These are phyloP conservation scores for Crocidura indochinensis DNA, from an alignment of 2,797 vertebrate genomes.

Conservation along the genomic window DNA sequence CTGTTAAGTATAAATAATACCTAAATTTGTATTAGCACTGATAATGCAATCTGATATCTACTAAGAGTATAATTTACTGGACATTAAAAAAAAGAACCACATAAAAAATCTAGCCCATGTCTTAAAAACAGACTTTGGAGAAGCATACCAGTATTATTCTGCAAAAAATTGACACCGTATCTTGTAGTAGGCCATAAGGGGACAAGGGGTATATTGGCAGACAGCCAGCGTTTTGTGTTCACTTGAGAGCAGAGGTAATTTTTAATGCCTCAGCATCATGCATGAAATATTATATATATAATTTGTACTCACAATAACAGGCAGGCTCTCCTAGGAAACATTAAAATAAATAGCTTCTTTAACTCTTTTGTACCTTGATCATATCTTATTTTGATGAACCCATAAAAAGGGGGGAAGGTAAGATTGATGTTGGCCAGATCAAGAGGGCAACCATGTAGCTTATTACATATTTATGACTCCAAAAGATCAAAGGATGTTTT, in stretches of 20 bases:
- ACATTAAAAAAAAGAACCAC: conserved; percentile 80
- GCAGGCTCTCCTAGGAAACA: conserved; percentile 90
- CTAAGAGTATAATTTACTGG: conserved; percentile 75
- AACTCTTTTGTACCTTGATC: conserved; percentile 91
- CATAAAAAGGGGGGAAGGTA: conserved; percentile 88
- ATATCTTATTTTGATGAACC: conserved; percentile 91
- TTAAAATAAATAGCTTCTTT: conserved; percentile 92
- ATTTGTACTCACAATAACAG: conserved; percentile 91
- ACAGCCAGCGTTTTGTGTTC: conserved; percentile 89
- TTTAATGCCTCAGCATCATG: conserved; percentile 90
- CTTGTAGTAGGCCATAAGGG: conserved; percentile 74
- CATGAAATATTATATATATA: conserved; percentile 91
- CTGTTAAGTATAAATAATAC: no score
- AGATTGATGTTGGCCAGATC: conserved; percentile 91
- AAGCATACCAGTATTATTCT: conserved; percentile 8
- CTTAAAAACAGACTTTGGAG: conserved; percentile 79
- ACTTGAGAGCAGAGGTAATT: conserved; percentile 90
- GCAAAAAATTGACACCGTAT: conserved; percentile 83
- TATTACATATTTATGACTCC: conserved; percentile 93
- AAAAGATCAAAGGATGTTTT: conserved; percentile 93
- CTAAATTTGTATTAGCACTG: conserved; percentile 20
- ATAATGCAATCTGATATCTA: conserved; percentile 69
- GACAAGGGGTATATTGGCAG: conserved; percentile 84
- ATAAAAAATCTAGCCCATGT: conserved; percentile 52
- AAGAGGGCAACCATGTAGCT: conserved; percentile 89